Evolutionary conservation across 2,888 invertebrate genomes (phyloP).

Genomic region (Dolichopus griseipennis): DNA sequence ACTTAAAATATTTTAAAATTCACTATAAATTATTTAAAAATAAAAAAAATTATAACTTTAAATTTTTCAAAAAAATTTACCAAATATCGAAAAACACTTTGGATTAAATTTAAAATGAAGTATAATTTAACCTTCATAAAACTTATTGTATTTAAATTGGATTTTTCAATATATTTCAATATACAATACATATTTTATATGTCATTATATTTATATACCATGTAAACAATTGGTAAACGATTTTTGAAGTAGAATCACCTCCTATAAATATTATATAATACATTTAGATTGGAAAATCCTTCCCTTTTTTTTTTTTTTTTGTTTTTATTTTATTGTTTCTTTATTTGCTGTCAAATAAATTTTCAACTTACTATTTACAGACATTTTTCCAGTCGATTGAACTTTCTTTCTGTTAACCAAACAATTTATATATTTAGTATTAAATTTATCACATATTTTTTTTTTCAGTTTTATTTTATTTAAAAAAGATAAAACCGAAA

Average conservation of each 20-base stretch:
- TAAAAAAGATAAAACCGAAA: not conserved
- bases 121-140: not conserved
- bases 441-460: not conserved
- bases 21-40: not conserved
- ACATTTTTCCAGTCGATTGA: slow-evolving; percentile 6
- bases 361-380: slow-evolving; percentile 4
- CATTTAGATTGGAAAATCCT: not conserved
- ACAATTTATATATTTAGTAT: not conserved
- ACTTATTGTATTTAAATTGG: not conserved
- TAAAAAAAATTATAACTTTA: not conserved
- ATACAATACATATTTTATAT: not conserved
- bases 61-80: not conserved
- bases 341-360: slow-evolving; percentile 4
- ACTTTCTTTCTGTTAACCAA: not conserved
- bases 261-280: not conserved
- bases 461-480: not conserved
- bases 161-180: not conserved
- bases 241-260: not conserved
- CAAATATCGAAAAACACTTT: too few species aligned
- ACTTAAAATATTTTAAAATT: too few species aligned
- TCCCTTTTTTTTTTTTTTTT: not conserved
- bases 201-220: not conserved
- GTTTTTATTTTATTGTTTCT: not conserved
- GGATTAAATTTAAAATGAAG: not conserved
- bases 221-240: not conserved